Evolutionary conservation across 2,113 vertebrate genomes (phyloP).

Genomic region (Actenoides hombroni): DNA sequence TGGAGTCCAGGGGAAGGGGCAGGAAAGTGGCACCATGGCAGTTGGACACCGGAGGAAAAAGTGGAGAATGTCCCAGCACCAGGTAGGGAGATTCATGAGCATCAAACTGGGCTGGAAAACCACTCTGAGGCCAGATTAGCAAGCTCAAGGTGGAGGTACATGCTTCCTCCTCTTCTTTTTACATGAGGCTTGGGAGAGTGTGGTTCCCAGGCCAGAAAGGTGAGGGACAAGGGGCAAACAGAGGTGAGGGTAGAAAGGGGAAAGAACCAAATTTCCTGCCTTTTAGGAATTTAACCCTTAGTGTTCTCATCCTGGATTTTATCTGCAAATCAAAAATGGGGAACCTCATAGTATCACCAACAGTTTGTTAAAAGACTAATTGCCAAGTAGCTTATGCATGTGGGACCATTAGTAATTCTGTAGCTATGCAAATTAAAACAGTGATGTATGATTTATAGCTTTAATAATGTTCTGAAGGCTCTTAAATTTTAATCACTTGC

Average conservation of each 20-base stretch:
- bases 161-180: not conserved
- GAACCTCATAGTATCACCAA: slow-evolving; percentile 67
- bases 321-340: slow-evolving; percentile 49
- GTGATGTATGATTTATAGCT: slow-evolving; percentile 88
- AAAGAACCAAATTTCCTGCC: not conserved
- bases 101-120: not conserved
- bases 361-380: slow-evolving; percentile 84
- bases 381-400: slow-evolving; percentile 76
- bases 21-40: not conserved
- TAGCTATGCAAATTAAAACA: slow-evolving; percentile 87
- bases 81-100: not conserved
- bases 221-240: not conserved
- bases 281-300: slow-evolving; percentile 16
- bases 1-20: not conserved
- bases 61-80: not conserved
- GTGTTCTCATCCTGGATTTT: not conserved
- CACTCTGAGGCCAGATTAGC: not conserved
- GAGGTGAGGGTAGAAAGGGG: not conserved
- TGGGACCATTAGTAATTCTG: slow-evolving; percentile 83
- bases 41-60: rapidly evolving
- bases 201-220: not conserved
- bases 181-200: not conserved
- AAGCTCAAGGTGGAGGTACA: not conserved
- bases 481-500: slow-evolving; percentile 90
- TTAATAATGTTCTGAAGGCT: slow-evolving; percentile 88